Evolutionary conservation across 2,113 vertebrate genomes (phyloP).

Genomic region (Chiloscyllium plagiosum): DNA sequence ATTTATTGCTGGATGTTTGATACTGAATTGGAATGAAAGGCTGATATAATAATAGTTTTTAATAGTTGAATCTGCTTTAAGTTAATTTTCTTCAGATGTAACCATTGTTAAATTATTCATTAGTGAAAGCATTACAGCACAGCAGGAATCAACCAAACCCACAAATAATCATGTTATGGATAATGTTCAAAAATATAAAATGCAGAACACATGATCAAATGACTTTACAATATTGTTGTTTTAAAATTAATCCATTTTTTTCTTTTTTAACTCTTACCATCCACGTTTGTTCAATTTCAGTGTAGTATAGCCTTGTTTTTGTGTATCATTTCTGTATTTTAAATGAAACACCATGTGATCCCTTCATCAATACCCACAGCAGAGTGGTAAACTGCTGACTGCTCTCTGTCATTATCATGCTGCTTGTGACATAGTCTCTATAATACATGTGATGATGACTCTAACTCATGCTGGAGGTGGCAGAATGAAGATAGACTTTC

Average conservation of each 20-base stretch:
- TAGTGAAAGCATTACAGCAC: background rate
- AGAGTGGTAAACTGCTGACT: background rate
- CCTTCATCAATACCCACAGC: background rate
- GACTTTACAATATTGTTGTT: background rate
- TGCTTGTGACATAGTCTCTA: background rate
- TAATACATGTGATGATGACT: background rate
- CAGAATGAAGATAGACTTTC: no score
- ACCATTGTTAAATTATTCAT: background rate
- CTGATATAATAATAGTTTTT: background rate
- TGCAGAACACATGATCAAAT: background rate
- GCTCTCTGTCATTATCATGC: background rate
- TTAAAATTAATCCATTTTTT: background rate
- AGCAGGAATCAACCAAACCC: background rate
- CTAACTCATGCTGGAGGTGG: background rate
- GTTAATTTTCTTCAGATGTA: background rate
- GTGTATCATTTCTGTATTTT: background rate
- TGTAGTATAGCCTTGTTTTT: background rate
- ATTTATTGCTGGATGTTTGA: background rate
- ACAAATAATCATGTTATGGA: background rate
- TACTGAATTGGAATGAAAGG: background rate
- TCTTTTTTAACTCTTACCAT: background rate
- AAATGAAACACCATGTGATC: background rate
- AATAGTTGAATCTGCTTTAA: constrained; percentile 8
- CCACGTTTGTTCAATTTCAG: background rate
- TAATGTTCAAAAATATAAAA: constrained; percentile 2